Evolutionary conservation across 2,797 vertebrate genomes (phyloP), one percentile per base, ranked within the genome.

Genomic region (Sebastes itinus): DNA sequence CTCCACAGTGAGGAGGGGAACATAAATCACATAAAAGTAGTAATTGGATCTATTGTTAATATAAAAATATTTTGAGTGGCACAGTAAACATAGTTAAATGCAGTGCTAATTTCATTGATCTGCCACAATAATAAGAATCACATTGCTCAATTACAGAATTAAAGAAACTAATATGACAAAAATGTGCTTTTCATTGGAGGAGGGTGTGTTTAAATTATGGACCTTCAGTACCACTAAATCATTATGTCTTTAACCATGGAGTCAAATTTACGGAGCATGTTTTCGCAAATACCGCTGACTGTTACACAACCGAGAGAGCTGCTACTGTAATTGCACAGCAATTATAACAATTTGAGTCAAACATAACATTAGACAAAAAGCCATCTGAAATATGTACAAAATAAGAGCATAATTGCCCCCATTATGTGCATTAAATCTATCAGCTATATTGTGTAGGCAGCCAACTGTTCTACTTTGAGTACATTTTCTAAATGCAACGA

Each of bases 381-480:
- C 61, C 30, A 72, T 82, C 63, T 64, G 33, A 84, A 90, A 85
- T 83, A 85, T 75, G 38, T 16, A 58, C 74, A 84, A 84, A 91
- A 73, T 83, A 82, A 77, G 77, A 74, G 61, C 63, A 49, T 88
- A 90, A 87, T 82, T 20, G 38, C 49, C 27, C 0, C 70, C 46
- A 89, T 92, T 92, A 91, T 52, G 76, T 27, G 16, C 73, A 89
- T 90, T 87, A 81, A 78, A 84, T 83, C 84, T 32, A 72, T 87
- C 75, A 84, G 82, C 78, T 83, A 32, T 14, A 46, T 75, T 86
- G 80, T 75, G 55, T 55, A 16, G 25, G n/a, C 60, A 30, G 56
- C 68, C 62, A 85, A 63, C 28, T 82, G 78, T 64, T 90, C 61
- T 46, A 62, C 68, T 76, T 12, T 66, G 60, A 81, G 35, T 38